Percentiles rank a stretch among this genome's conserved stretches.
phyloP scores from a whole-genome alignment of 2,888 invertebrate genomes.

The Homarus gammarus region DNA sequence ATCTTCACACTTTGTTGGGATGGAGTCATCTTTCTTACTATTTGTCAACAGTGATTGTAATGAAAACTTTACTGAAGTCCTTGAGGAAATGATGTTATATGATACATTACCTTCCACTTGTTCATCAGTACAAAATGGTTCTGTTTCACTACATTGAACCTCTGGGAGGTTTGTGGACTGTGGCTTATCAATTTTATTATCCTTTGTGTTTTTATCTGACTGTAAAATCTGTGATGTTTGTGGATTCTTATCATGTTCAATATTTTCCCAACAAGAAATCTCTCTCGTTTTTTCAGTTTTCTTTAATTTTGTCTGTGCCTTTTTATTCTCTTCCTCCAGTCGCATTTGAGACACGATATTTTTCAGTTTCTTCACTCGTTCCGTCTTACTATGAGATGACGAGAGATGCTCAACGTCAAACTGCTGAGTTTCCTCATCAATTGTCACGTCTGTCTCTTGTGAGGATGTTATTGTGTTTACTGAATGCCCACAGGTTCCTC shows the following conservation, averaged over 20 bases:
- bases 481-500: slow-evolving; percentile 11
- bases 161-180: background rate
- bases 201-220: background rate
- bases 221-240: background rate
- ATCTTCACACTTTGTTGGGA: background rate
- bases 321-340: background rate
- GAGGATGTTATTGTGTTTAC: slow-evolving; percentile 6
- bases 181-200: background rate
- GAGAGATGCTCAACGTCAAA: slow-evolving; percentile 50
- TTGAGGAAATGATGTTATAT: background rate
- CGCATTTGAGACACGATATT: slow-evolving; percentile 36
- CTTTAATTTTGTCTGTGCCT: background rate
- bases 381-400: slow-evolving; percentile 46
- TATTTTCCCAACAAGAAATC: background rate
- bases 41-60: background rate
- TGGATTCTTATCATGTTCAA: background rate
- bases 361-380: slow-evolving; percentile 31
- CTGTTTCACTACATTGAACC: background rate
- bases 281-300: background rate
- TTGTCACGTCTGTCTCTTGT: slow-evolving; percentile 29
- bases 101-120: background rate
- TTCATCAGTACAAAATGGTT: background rate
- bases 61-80: background rate
- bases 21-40: background rate
- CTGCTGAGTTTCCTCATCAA: slow-evolving; percentile 56